Evolutionary conservation across 2,113 vertebrate genomes (phyloP), one percentile per base, ranked within the genome.

Genomic region (Pleuronectes platessa): DNA sequence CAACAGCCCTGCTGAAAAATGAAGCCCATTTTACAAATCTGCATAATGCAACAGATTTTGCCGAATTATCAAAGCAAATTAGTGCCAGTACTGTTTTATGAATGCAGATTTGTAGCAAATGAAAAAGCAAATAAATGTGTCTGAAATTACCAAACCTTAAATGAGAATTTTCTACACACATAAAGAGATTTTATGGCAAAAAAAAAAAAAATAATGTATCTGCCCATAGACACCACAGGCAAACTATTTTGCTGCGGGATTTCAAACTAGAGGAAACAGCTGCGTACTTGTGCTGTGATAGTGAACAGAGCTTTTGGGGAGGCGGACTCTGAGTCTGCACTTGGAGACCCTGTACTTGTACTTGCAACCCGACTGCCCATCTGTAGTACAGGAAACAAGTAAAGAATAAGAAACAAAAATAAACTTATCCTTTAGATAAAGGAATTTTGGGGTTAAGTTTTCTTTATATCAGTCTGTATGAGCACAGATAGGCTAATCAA

Each of bases 301-400:
- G 95, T 93, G 93, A 96, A 97, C 95, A 96, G 95, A 94, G 96
- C 95, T 94, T 96, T 97, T 96, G 96, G 95, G 94, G 96, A 95
- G 93, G 96, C 95, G 92, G 96, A 96, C 93, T 95, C 95, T 95
- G 93, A 95, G 95, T 96, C 95, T 94, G 96, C 95, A 96, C 95
- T 95, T 91, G 96, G 96, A 91, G 96, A 96, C 94, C 94, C 94
- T 54, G 70, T 59, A 58, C 35, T 63, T 93, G 89, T 83, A 68
- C 76, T 79, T 95, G 96, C 95, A 94, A 95, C 95, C 93, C 93
- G 96, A 95, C 95, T 95, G 94, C 95, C 96, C 95, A 96, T 97
- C 95, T 97, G 96, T 92, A 97, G 96, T 95, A 96, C 93, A 96
- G 95, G 95, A 95, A 95, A 24, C 86, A 76, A 91, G 84, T 86